Conservation (phyloP, 2,113 vertebrate genomes). For the Toxostoma redivivum region DNA sequence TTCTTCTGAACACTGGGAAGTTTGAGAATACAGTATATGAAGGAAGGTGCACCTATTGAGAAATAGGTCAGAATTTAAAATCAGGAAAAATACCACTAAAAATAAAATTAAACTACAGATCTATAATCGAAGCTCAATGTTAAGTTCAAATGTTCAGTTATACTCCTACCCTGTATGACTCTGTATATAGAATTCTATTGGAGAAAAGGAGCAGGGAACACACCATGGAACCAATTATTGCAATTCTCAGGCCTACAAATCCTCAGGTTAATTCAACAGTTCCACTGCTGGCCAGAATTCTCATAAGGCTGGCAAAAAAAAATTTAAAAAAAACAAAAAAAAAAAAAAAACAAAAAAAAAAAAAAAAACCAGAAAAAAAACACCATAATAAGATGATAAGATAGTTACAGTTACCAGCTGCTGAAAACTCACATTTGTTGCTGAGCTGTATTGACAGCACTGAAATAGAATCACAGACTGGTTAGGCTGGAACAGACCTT, state of each 20-base stretch:
- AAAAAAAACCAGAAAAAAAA: no score
- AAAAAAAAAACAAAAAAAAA: no score
- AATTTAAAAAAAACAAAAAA: no score
- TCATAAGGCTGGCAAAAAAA: neutral
- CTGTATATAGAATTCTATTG: neutral
- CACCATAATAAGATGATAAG: neutral
- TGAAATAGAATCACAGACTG: neutral
- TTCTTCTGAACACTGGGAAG: conserved; percentile 83
- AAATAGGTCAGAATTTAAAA: neutral
- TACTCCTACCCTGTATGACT: neutral
- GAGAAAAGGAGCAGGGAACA: neutral
- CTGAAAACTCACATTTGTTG: neutral
- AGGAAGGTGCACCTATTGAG: conserved; percentile 85
- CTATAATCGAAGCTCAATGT: neutral
- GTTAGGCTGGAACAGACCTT: neutral
- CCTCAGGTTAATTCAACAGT: neutral
- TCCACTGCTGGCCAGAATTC: neutral
- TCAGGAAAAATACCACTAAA: neutral
- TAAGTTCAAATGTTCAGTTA: neutral
- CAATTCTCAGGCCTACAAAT: neutral
- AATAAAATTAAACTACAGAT: neutral
- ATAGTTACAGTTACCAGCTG: neutral
- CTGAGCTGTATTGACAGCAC: neutral
- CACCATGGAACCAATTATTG: neutral
- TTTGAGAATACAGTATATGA: conserved; percentile 92